Base-by-base conservation (phyloP, 2,888 invertebrate species). In the Athrips mouffetella region DNA sequence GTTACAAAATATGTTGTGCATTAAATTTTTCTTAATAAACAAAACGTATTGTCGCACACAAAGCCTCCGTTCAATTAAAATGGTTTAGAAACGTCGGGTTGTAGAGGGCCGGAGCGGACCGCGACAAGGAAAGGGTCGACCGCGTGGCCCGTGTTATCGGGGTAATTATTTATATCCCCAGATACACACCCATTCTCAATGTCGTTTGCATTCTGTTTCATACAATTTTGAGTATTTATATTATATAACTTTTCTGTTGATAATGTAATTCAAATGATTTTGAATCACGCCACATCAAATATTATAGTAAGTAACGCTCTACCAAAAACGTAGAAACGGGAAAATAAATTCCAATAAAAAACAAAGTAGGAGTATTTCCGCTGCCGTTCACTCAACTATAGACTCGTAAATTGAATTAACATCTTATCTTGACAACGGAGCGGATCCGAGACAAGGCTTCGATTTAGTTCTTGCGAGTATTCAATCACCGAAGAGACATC, bases 91-190 rank as follows among this genome's bases (percentile, higher is more conserved):
- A 30, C 30, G 10, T 11, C 3, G n/a, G 3, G 7, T n/a, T 8
- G 18, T 7, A 23, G 13, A 40, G 2, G 2, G 41, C 16, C 6
- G 1, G 16, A 11, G n/a, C 10, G 8, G 21, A 15, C 48, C 49
- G 31, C 46, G 58, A 77, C 76, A 76, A 53, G 61, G 63, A 76
- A 78, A 70, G 67, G 78, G 78, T 75, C 65, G 75, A 60, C 63
- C 72, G 60, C 59, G 52, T 53, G 62, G 60, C 66, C 60, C 48
- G 57, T 65, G 68, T 62, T 70, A 66, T 67, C 65, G 59, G 58
- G 60, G 65, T 76, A 73, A 73, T 76, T 74, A 74, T 76, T 67
- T 71, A 70, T 70, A 63, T 60, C 59, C 31, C 30, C 30, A 50
- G 57, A 63, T 57, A 59, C 52, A 58, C 58, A 52, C 60, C 48